Evolutionary conservation across 2,113 vertebrate species (phyloP).

Genomic region (Nannospalax galili): DNA sequence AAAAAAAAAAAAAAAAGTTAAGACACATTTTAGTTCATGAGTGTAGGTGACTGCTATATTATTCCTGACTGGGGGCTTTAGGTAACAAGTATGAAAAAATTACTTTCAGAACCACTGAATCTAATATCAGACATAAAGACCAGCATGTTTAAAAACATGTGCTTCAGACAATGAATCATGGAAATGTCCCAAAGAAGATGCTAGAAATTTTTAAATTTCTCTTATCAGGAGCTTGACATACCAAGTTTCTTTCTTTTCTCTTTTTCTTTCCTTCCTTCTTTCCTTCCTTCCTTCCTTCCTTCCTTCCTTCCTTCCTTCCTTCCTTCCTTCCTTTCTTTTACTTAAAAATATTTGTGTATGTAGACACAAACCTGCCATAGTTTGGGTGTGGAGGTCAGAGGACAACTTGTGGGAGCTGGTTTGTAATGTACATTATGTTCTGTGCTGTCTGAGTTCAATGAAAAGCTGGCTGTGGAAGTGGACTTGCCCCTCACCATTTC

Average conservation of each 20-base stretch:
- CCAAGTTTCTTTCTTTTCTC: background rate
- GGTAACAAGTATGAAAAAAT: background rate
- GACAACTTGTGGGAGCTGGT: background rate
- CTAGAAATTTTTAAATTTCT: background rate
- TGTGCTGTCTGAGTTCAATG: no score
- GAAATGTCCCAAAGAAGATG: background rate
- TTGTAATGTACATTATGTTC: background rate
- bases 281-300: fast-evolving
- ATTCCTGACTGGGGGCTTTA: background rate
- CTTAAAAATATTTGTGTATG: background rate
- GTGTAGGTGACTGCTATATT: background rate
- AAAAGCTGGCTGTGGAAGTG: no score
- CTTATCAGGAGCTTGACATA: background rate
- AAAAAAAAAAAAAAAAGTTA: no score
- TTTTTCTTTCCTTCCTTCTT: fast-evolving
- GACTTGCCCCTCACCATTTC: background rate
- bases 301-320: background rate
- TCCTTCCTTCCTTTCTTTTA: background rate
- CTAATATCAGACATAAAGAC: background rate
- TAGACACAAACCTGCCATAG: background rate
- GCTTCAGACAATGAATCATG: background rate
- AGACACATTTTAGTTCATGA: background rate
- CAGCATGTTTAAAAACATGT: background rate
- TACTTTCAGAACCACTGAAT: background rate
- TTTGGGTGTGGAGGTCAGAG: background rate